phyloP scores from a whole-genome alignment of 1,140 invertebrate genomes.

The Hypothenemus hampei region DNA sequence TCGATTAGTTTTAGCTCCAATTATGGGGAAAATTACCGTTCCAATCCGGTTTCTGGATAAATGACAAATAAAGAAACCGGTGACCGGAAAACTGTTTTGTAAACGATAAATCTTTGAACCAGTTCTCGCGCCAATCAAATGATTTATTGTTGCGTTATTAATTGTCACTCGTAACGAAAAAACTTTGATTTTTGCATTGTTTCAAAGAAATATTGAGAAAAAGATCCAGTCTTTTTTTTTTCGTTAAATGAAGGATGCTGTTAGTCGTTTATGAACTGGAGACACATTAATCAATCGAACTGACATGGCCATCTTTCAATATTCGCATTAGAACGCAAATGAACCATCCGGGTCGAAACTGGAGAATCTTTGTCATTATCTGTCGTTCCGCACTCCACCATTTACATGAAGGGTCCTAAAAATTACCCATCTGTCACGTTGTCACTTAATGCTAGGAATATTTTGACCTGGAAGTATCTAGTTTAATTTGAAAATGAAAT shows the following conservation, averaged over 20 bases:
- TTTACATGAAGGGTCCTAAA: constrained; percentile 13
- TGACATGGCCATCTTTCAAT: constrained; percentile 16
- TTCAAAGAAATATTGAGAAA: background rate
- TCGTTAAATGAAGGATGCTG: background rate
- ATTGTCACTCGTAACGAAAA: background rate
- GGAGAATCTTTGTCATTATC: constrained; percentile 16
- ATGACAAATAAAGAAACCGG: constrained; percentile 9
- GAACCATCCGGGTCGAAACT: constrained; percentile 1
- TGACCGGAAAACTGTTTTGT: background rate
- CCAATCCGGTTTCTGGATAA: too few relatives aligned
- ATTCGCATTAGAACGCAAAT: constrained; percentile 13
- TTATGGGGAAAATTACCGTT: constrained; percentile 19
- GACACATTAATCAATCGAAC: constrained; percentile 8
- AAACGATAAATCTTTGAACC: background rate
- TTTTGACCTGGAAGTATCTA: too few relatives aligned
- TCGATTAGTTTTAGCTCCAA: constrained; percentile 18
- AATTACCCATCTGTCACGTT: constrained; percentile 5
- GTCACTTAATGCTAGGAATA: too few relatives aligned
- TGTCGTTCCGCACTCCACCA: background rate
- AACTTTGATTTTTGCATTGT: background rate
- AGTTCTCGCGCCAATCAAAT: background rate
- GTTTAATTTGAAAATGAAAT: too few relatives aligned
- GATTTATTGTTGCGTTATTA: background rate
- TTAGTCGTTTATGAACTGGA: background rate
- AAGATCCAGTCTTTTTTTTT: background rate